Evolutionary conservation across 1,140 invertebrate genomes (phyloP).

Genomic region (Cotesia vestalis): DNA sequence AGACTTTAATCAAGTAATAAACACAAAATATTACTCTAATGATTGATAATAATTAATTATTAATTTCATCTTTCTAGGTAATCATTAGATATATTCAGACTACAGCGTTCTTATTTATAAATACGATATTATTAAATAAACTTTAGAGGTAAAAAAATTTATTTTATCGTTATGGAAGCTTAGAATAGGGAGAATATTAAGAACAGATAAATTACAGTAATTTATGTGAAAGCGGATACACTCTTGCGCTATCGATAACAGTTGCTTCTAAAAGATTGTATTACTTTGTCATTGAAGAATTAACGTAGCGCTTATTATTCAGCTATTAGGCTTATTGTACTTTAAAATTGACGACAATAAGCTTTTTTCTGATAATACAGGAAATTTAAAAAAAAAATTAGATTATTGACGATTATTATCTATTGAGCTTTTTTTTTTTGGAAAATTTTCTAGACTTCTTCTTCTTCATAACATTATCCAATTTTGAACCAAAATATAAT

Average conservation of each 20-base stretch:
- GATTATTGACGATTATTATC: too few relatives aligned
- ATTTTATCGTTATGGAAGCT: conserved; percentile 6
- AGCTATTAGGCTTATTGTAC: too few relatives aligned
- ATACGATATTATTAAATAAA: background rate
- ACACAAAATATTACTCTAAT: conserved; percentile 22
- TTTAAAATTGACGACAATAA: too few relatives aligned
- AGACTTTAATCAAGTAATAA: conserved; percentile 24
- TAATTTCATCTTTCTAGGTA: conserved; percentile 2
- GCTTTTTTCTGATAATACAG: too few relatives aligned
- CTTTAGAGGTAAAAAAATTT: background rate
- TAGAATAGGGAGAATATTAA: background rate
- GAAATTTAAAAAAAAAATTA: too few relatives aligned
- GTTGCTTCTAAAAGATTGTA: conserved; percentile 6
- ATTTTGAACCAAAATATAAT: too few relatives aligned
- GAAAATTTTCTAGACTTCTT: too few relatives aligned
- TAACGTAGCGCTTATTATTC: too few relatives aligned
- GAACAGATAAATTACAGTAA: conserved; percentile 5
- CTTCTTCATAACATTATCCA: too few relatives aligned
- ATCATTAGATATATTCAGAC: background rate
- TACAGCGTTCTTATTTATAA: conserved; percentile 4
- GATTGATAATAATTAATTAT: conserved; percentile 24
- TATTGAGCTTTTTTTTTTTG: too few relatives aligned
- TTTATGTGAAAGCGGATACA: conserved; percentile 45
- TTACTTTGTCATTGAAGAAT: background rate
- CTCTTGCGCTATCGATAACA: conserved; percentile 53